Conservation (phyloP, 2,888 invertebrate genomes). For the Drosophila dives region DNA sequence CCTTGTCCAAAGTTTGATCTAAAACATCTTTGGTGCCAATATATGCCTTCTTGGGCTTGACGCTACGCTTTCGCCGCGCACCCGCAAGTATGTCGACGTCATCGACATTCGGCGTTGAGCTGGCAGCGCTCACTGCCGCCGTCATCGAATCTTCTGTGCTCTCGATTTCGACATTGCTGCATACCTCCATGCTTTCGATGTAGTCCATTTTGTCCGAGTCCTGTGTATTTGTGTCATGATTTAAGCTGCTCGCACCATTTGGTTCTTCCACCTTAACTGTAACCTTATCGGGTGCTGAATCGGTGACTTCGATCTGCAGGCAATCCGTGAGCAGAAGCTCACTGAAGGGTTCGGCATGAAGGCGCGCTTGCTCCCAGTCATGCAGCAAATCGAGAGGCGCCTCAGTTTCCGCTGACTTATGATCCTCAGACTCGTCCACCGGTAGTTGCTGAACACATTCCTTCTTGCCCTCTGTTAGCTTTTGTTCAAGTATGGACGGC, state of each 20-base stretch:
- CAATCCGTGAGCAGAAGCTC: constrained; percentile 68
- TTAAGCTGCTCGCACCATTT: constrained; percentile 21
- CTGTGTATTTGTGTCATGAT: constrained; percentile 61
- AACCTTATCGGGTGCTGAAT: constrained; percentile 1
- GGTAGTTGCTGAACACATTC: constrained; percentile 64
- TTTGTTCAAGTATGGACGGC: constrained; percentile 90
- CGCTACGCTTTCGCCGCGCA: constrained; percentile 67
- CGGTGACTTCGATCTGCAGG: constrained; percentile 31
- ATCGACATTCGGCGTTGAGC: constrained; percentile 59
- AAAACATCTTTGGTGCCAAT: constrained; percentile 79
- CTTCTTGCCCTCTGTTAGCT: constrained; percentile 87
- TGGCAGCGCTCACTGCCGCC: constrained; percentile 46
- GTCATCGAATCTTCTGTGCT: constrained; percentile 77
- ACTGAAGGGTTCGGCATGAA: constrained; percentile 85
- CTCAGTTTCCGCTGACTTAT: constrained; percentile 70
- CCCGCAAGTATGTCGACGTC: constrained; percentile 52
- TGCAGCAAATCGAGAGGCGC: constrained; percentile 82
- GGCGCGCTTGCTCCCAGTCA: constrained; percentile 87
- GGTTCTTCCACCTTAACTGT: constrained; percentile 66
- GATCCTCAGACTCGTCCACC: constrained; percentile 78
- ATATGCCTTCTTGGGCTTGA: constrained; percentile 74
- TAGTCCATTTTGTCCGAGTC: constrained; percentile 80
- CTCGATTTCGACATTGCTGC: constrained; percentile 83
- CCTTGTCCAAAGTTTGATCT: constrained; percentile 78
- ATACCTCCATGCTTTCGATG: constrained; percentile 82